These are phyloP conservation scores for Ceratina calcarata DNA, from an alignment of 1,140 invertebrate species.

Conservation along the genomic window DNA sequence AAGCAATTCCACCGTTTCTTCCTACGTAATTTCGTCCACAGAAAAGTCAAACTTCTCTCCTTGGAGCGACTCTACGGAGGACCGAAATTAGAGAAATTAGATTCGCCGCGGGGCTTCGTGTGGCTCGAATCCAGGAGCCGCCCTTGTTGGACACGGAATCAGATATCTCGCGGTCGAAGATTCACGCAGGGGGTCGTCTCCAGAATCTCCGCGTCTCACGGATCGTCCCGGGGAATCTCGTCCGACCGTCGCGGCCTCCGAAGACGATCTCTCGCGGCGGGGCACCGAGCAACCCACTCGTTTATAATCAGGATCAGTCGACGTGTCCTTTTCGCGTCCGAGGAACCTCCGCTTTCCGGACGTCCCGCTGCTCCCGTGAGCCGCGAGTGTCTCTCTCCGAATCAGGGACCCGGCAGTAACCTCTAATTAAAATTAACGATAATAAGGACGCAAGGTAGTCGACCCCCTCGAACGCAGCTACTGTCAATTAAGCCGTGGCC, in stretches of 20 bases:
- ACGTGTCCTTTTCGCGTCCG: constrained; percentile 43
- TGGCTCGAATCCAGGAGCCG: constrained; percentile 64
- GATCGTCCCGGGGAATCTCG: constrained; percentile 46
- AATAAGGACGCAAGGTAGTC: constrained; percentile 64
- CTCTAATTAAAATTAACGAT: constrained; percentile 76
- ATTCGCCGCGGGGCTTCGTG: constrained; percentile 43
- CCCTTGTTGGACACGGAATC: constrained; percentile 55
- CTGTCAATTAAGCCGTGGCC: constrained; percentile 68
- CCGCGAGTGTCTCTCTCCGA: constrained; percentile 47
- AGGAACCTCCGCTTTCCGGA: constrained; percentile 26
- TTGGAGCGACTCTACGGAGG: neutral
- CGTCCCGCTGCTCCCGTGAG: constrained; percentile 62
- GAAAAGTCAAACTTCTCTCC: neutral
- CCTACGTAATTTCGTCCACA: too few relatives aligned
- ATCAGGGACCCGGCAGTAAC: constrained; percentile 55
- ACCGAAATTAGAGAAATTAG: constrained; percentile 60
- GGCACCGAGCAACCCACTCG: constrained; percentile 54
- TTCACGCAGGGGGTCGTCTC: constrained; percentile 52
- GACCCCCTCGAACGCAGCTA: constrained; percentile 66
- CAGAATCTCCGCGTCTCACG: neutral
- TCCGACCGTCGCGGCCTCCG: constrained; percentile 1
- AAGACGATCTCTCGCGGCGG: constrained; percentile 48
- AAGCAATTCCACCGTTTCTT: too few relatives aligned
- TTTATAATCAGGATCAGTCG: constrained; percentile 64
- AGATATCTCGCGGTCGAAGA: constrained; percentile 64